Conservation (phyloP, 2,888 invertebrate species). For the Pedicia rivosa region DNA sequence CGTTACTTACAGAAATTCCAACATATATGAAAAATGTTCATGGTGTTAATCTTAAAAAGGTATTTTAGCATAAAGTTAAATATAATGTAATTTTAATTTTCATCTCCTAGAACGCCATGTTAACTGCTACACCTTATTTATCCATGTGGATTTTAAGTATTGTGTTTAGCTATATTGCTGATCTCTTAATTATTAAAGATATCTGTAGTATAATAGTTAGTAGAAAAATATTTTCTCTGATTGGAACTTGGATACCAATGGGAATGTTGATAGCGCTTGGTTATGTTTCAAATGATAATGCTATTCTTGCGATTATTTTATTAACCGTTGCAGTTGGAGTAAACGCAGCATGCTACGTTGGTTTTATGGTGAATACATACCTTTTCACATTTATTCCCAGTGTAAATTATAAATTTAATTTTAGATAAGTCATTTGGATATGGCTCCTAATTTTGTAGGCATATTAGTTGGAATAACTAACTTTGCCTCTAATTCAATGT, state of each 20-base stretch:
- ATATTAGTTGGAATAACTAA: slow-evolving; percentile 76
- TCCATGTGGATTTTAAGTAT: slow-evolving; percentile 56
- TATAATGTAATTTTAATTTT: slow-evolving; percentile 7
- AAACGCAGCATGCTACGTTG: slow-evolving; percentile 58
- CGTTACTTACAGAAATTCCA: slow-evolving; percentile 65
- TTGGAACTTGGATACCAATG: slow-evolving; percentile 54
- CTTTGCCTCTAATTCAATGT: slow-evolving; percentile 56
- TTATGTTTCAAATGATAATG: slow-evolving; percentile 27
- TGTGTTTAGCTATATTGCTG: slow-evolving; percentile 49
- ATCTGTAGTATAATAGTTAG: slow-evolving; percentile 23
- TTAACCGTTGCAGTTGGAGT: slow-evolving; percentile 57
- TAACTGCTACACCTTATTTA: slow-evolving; percentile 57
- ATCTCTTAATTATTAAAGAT: slow-evolving; percentile 25
- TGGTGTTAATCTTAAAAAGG: slow-evolving; percentile 50
- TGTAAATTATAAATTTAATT: no score
- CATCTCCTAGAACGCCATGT: slow-evolving; percentile 41
- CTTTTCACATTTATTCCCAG: no score
- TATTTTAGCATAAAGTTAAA: slow-evolving; percentile 22
- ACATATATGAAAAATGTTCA: slow-evolving; percentile 61
- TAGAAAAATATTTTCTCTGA: slow-evolving; percentile 37
- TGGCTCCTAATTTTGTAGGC: slow-evolving; percentile 71
- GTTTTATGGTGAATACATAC: slow-evolving; percentile 46
- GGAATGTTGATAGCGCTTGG: slow-evolving; percentile 44
- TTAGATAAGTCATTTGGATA: slow-evolving; percentile 55
- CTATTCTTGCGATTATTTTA: slow-evolving; percentile 40